These are phyloP conservation scores for Hirudo medicinalis DNA, from an alignment of 1,140 invertebrate genomes.

Conservation along the genomic window DNA sequence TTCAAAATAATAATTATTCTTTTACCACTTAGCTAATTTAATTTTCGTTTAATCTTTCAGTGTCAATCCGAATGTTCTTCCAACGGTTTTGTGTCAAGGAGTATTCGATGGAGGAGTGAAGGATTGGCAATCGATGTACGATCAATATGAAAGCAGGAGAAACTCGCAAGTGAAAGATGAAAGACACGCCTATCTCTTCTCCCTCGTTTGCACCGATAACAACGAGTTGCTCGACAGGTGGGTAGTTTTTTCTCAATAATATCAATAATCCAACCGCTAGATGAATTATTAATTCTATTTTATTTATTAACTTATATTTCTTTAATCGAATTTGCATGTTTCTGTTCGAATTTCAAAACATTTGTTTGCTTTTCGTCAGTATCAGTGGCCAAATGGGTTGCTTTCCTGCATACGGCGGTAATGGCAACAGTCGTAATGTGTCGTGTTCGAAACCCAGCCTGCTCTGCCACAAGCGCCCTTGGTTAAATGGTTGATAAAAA, in stretches of 20 bases:
- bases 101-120: neutral
- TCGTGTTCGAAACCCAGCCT: no score
- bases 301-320: neutral
- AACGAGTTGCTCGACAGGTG: neutral
- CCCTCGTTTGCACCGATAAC: neutral
- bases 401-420: no score
- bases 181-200: conserved; percentile 15
- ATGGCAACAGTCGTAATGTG: no score
- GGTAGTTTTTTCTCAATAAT: neutral
- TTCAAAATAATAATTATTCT: no score
- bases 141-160: neutral
- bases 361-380: no score
- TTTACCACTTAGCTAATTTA: neutral
- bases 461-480: no score
- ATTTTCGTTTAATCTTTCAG: neutral
- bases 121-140: neutral
- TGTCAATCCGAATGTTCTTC: neutral
- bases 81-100: conserved; percentile 6
- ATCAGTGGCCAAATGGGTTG: no score
- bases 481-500: no score
- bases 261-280: neutral
- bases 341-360: no score
- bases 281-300: neutral
- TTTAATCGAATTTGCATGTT: no score
- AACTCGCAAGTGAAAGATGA: neutral